Conservation (phyloP, 1,140 invertebrate genomes). For the Drosophila pruinosa region DNA sequence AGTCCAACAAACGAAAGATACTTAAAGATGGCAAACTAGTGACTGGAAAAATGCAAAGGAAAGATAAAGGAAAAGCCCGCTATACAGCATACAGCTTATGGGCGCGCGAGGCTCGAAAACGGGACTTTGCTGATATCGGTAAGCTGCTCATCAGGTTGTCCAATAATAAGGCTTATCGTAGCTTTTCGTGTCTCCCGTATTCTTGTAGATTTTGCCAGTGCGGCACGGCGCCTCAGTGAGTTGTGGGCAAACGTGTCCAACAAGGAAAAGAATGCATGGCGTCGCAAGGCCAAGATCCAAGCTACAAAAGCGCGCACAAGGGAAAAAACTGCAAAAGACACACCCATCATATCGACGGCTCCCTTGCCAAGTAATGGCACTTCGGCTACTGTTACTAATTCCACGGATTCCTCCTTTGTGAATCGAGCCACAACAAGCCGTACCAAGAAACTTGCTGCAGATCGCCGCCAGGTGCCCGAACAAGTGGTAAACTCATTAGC, state of each 20-base stretch:
- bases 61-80: slow-evolving; percentile 89
- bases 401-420: slow-evolving; percentile 45
- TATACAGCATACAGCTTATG: slow-evolving; percentile 95
- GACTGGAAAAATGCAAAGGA: slow-evolving; percentile 87
- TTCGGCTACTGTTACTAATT: not conserved
- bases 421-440: slow-evolving; percentile 75
- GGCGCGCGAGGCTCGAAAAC: slow-evolving; percentile 91
- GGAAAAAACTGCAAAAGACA: slow-evolving; percentile 23
- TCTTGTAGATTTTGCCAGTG: slow-evolving; percentile 89
- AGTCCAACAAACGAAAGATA: slow-evolving; percentile 89
- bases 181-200: not conserved
- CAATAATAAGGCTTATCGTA: not conserved
- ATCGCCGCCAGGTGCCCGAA: slow-evolving; percentile 39
- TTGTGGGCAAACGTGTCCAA: slow-evolving; percentile 90
- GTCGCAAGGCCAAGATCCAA: slow-evolving; percentile 84
- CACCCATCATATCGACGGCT: not conserved
- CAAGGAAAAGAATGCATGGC: slow-evolving; percentile 84
- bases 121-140: slow-evolving; percentile 86
- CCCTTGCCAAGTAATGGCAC: slow-evolving; percentile 42
- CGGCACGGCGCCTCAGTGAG: slow-evolving; percentile 91
- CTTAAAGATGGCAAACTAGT: slow-evolving; percentile 88
- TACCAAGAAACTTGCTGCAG: slow-evolving; percentile 72
- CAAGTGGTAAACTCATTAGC: not conserved
- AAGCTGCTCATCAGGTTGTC: not conserved
- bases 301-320: slow-evolving; percentile 73